Percentiles rank a stretch among this genome's conserved stretches.
Evolutionary conservation across 2,113 vertebrate genomes (phyloP).

Genomic region (Thalassarche chlororhynchos): DNA sequence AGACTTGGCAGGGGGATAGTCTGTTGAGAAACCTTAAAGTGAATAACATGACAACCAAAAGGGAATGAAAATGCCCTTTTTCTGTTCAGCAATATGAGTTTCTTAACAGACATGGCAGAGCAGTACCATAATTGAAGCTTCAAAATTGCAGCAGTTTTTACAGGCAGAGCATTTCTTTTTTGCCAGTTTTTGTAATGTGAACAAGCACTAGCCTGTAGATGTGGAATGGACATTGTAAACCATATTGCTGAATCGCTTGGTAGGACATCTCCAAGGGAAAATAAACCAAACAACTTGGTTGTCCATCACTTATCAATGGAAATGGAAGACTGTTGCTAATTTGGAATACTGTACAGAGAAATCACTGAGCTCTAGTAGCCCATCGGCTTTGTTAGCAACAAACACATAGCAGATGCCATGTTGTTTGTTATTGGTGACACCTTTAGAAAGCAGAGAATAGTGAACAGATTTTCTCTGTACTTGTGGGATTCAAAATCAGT

Average conservation of each 20-base stretch:
- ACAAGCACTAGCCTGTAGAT: neutral
- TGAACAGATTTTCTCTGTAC: constrained; percentile 19
- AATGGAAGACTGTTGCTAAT: neutral
- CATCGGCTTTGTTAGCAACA: neutral
- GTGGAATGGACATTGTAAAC: neutral
- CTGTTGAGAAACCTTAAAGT: neutral
- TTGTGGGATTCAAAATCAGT: neutral
- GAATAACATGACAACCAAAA: neutral
- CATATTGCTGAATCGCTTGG: neutral
- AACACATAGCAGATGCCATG: constrained; percentile 9
- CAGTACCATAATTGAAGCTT: neutral
- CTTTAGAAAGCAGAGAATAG: constrained; percentile 22
- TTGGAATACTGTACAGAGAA: neutral
- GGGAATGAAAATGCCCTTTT: neutral
- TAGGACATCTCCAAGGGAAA: neutral
- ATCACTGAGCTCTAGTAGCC: neutral
- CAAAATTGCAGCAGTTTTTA: neutral
- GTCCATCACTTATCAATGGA: neutral
- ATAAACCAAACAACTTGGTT: neutral
- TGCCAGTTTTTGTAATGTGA: neutral
- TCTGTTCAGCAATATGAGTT: neutral
- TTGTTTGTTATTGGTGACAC: constrained; percentile 45
- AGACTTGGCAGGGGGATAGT: neutral
- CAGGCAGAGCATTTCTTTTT: neutral
- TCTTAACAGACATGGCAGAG: neutral